Evolutionary conservation across 2,888 invertebrate species (phyloP), one percentile per base, ranked within the genome.

Genomic region (Frankliniella intonsa): DNA sequence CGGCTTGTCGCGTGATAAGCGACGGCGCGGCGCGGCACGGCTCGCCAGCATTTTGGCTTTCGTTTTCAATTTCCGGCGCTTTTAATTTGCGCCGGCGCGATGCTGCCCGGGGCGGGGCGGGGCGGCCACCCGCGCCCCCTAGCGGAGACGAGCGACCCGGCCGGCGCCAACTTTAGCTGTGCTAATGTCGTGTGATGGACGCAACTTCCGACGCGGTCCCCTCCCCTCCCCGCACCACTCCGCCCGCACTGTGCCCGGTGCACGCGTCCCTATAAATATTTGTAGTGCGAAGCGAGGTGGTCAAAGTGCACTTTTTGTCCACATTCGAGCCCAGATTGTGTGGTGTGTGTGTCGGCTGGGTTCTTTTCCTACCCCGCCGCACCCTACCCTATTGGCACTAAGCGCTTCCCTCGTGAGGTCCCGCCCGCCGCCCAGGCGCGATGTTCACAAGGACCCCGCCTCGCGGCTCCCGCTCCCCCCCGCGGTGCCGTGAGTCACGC

Each of bases 21-120:
- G 19, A n/a, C 17, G n/a, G 62, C 3, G 62, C 55, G 7, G 55
- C 55, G 14, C 62, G 55, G 7, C 62, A n/a, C 62, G 19, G 62
- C 62, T n/a, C 62, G 62, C 38, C 38, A 38, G 38, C 38, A 38
- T 62, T 62, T 62, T 62, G 62, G 19, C 62, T 62, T 62, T 62
- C 62, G 62, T 62, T 62, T 62, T n/a, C 62, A 62, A 62, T 62
- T 62, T 62, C 62, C 62, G 62, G 19, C 62, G 62, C 62, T 62
- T 62, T 62, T 62, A 62, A 62, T 62, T 62, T 62, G 62, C 62
- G 62, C 5, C 38, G 38, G 38, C 62, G 62, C 62, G 55, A 17
- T 17, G 55, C 55, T 12, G 55, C 55, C 14, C 55, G 62, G 17
- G 7, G 14, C 19, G 11, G 11, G 62, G 17, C 62, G 62, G 62